Percentiles rank a stretch among this genome's conserved stretches.
Evolutionary conservation across 35 echinoderm and acorn worm species (phyloP).

Genomic region (Ptychodera flava): DNA sequence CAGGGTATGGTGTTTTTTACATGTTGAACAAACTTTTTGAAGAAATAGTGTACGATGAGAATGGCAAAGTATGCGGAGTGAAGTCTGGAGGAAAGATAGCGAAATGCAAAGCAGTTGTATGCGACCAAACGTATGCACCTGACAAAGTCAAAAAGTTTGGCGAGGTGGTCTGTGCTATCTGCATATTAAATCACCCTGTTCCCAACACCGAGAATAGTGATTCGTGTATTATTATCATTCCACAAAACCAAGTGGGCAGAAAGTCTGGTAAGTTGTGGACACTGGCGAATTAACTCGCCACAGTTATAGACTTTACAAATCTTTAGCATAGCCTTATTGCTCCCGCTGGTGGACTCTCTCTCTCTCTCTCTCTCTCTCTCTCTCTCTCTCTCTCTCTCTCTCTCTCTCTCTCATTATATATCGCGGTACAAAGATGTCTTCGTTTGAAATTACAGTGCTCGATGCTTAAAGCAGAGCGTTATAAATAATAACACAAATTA

Average conservation of each 20-base stretch:
- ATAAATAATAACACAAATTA: no score
- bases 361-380: no score
- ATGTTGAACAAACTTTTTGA: conserved; percentile 92
- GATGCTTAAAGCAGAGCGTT: no score
- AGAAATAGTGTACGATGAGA: conserved; percentile 45
- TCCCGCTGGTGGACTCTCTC: no score
- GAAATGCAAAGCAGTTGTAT: conserved; percentile 58
- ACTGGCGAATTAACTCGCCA: no score
- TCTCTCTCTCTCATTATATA: no score
- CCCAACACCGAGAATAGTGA: conserved; percentile 35
- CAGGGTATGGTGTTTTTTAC: conserved; percentile 94
- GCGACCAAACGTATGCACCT: conserved; percentile 82
- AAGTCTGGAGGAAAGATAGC: conserved; percentile 64
- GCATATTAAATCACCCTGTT: conserved; percentile 65
- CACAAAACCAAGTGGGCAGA: conserved; percentile 73
- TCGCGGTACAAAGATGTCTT: no score
- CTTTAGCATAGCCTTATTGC: no score
- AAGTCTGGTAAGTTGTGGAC: conserved; percentile 86
- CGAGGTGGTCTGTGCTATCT: conserved; percentile 79
- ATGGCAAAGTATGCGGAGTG: conserved; percentile 70
- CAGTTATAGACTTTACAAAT: no score
- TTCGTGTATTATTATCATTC: conserved; percentile 89
- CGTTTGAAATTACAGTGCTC: no score
- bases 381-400: no score
- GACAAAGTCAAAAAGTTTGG: conserved; percentile 81